Evolutionary conservation across 30 jellyfish, hydroid and myxozoan genomes (phyloP), one percentile per base, ranked within the genome.

Genomic region (Rhopilema esculentum): DNA sequence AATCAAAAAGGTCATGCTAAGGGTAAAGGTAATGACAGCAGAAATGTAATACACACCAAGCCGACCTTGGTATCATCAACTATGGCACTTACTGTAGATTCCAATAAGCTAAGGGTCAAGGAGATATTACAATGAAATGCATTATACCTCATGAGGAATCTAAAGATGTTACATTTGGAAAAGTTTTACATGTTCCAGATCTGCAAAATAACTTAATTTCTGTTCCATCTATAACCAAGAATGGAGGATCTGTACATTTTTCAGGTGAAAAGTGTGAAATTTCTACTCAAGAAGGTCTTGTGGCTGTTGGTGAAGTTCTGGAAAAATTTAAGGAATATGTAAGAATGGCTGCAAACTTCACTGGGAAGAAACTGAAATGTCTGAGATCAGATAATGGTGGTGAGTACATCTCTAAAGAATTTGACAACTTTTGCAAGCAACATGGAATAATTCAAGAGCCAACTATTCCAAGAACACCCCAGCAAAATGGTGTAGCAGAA

Each of bases 241-340:
- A 50, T 77, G 88, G 88, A 49, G 61, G 76, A 49, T 50, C 83
- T 49, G 88, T 77, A 77, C 0, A 77, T 49, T 77, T 77, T 77
- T 1, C 78, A 6, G 83, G 88, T 57, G 28, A 77, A 77, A 77
- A 77, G 65, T 77, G 88, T 50, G 51, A 77, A 61, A 49, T 51
- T 49, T 77, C 78, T 50, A 49, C 76, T 77, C 50, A 40, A 77
- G 64, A 77, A 0, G 77, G 88, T 30, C 75, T 73, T 73, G 76
- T 73, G 40, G 72, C 84, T 73, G 72, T 73, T 73, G 75, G 69
- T 0, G n/a, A n/a, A n/a, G n/a, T n/a, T n/a, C n/a, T 66, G 27
- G 29, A 71, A 31, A 22, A 25, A 25, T 22, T 71, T 23, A 71
- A 71, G 66, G 8, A 67, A n/a, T n/a, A n/a, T n/a, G n/a, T n/a